Evolutionary conservation across 2,797 vertebrate species (phyloP).

Genomic region (Lepilemur septentrionalis): DNA sequence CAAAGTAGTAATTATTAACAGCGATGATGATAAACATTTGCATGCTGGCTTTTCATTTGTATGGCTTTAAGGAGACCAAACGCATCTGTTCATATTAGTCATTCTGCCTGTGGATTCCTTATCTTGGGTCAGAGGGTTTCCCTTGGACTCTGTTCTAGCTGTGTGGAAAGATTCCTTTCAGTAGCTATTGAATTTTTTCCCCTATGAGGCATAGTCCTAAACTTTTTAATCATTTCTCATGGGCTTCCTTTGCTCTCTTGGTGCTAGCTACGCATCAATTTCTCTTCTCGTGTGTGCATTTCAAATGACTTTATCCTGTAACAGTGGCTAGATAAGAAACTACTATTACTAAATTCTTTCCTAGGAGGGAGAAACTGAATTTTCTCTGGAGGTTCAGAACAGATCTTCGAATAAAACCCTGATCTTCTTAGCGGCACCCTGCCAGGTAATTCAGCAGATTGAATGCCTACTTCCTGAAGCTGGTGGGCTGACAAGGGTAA

Average conservation of each 20-base stretch:
- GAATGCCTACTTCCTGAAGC: not conserved
- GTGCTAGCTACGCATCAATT: not conserved
- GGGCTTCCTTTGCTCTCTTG: not conserved
- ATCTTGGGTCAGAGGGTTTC: not conserved
- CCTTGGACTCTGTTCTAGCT: not conserved
- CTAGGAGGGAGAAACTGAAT: not conserved
- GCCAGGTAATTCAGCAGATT: not conserved
- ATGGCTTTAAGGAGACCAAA: not conserved
- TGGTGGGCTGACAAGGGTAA: not conserved
- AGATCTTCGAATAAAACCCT: not conserved
- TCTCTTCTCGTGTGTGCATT: not conserved
- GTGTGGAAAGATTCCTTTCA: not conserved
- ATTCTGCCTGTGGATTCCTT: not conserved
- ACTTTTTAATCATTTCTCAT: not conserved
- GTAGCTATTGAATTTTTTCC: not conserved
- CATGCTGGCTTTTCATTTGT: not conserved
- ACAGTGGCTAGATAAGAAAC: not conserved
- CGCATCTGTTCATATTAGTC: not conserved
- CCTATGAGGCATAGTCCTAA: not conserved
- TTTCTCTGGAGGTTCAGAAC: not conserved
- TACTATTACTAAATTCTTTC: not conserved
- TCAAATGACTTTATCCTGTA: not conserved
- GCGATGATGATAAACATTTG: not conserved
- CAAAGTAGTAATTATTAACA: not conserved
- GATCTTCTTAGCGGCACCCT: not conserved